Evolutionary conservation across 2,797 vertebrate species (phyloP).

Genomic region (Semotilus atromaculatus): DNA sequence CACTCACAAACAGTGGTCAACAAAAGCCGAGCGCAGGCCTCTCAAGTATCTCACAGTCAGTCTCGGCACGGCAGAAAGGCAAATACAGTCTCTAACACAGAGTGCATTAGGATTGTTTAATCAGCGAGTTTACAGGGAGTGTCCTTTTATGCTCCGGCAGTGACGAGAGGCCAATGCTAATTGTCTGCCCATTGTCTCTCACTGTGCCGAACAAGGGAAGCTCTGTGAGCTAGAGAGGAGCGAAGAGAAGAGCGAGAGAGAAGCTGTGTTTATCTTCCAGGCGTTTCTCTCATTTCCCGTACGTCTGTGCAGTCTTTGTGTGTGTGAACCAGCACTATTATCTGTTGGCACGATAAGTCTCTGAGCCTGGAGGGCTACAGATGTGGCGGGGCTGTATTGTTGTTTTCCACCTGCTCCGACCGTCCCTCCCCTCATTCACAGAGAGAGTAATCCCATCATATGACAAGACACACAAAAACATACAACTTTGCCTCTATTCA

Average conservation of each 20-base stretch:
- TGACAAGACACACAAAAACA: constrained; percentile 48
- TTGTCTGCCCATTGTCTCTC: constrained; percentile 52
- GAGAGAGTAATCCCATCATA: constrained; percentile 45
- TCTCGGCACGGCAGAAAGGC: constrained; percentile 39
- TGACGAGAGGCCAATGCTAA: constrained; percentile 46
- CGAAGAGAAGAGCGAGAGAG: constrained; percentile 30
- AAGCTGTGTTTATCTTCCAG: constrained; percentile 59
- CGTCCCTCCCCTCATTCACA: constrained; percentile 47
- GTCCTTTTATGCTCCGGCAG: constrained; percentile 30
- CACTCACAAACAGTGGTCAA: constrained; percentile 45
- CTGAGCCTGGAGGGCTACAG: constrained; percentile 47
- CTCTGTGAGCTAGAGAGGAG: constrained; percentile 38
- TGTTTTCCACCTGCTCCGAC: constrained; percentile 52
- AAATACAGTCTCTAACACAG: constrained; percentile 37
- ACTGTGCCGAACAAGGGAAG: constrained; percentile 20
- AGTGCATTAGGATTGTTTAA: constrained; percentile 59
- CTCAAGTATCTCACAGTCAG: constrained; percentile 47
- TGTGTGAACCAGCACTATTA: constrained; percentile 44
- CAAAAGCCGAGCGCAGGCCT: constrained; percentile 45
- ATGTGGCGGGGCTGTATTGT: constrained; percentile 37
- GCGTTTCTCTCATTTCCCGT: constrained; percentile 44
- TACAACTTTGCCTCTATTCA: constrained; percentile 31
- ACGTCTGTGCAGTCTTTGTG: constrained; percentile 48
- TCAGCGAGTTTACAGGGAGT: constrained; percentile 43
- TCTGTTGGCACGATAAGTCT: constrained; percentile 52